Evolutionary conservation across 2,797 vertebrate genomes (phyloP).

Genomic region (Pangasius djambal): DNA sequence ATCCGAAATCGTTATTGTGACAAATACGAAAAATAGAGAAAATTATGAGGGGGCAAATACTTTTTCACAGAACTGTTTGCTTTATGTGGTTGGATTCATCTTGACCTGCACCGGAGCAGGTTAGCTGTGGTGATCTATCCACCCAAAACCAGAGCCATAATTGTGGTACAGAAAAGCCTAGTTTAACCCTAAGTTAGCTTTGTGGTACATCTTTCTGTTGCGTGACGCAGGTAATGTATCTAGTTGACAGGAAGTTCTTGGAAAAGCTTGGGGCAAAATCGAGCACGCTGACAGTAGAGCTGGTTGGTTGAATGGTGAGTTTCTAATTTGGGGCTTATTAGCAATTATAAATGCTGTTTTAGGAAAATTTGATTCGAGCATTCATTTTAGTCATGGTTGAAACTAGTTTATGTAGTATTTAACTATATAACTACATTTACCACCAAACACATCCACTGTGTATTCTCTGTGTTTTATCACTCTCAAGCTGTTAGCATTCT

Average conservation of each 20-base stretch:
- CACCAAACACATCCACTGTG: neutral
- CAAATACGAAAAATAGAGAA: too few species aligned
- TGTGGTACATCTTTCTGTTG: too few species aligned
- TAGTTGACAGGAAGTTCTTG: too few species aligned
- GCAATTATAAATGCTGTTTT: neutral
- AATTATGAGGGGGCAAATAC: too few species aligned
- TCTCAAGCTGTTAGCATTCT: conserved; percentile 32
- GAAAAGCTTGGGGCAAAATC: too few species aligned
- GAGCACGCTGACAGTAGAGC: neutral
- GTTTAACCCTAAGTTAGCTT: neutral
- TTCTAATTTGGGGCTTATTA: neutral
- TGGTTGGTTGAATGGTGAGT: neutral
- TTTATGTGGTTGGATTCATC: too few species aligned
- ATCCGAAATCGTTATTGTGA: too few species aligned
- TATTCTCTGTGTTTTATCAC: conserved; percentile 22
- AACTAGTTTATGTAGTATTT: neutral
- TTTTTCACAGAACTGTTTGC: too few species aligned
- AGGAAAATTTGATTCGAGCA: neutral
- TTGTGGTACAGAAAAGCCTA: neutral
- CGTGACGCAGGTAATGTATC: too few species aligned
- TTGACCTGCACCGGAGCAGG: too few species aligned
- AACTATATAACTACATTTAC: neutral
- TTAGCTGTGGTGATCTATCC: too few species aligned
- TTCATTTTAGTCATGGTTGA: neutral
- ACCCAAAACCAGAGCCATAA: too few species aligned